Base-by-base conservation (phyloP, 2,113 vertebrate genomes). In the Herpetotheres cachinnans region DNA sequence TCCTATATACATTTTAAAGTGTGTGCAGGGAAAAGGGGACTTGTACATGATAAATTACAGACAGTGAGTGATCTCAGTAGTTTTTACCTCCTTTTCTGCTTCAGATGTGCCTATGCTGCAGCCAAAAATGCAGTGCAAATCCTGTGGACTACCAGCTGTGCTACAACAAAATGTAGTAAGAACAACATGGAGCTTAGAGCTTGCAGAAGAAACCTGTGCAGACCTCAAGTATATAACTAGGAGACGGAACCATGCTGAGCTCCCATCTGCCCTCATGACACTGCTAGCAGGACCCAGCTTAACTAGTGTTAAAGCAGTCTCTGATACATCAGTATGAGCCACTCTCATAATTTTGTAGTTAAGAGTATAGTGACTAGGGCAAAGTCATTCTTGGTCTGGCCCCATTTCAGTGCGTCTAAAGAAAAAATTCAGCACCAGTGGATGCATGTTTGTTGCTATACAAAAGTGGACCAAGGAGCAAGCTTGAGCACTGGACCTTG, bases 21-120 rank as follows among this genome's bases (percentile, higher is more conserved):
- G 4, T 32, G 19, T 47, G 5, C 1, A 7, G 21, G 40, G 32
- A 20, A 40, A 70, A 16, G 9, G 0, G 2, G 34, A 63, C 29
- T 55, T 73, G 4, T 44, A 59, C 61, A 36, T 4, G 4, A 76
- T 46, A 82, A 89, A 85, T 71, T 89, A 29, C n/a, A 72, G 40
- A 38, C 22, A 78, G 29, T 18, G 24, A 82, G 10, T 20, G 21
- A 66, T 46, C 14, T 21, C 12, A 47, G 25, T 59, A 16, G 4
- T 7, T 52, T 94, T 93, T 73, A 56, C 36, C 40, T 85, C 52
- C 19, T 91, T 82, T 96, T 71, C 44, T 79, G 7, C 14, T 87
- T 82, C 47, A 62, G n/a, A 46, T 44, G 9, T 72, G 40, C 27
- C 16, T 74, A 17, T 0, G 0, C 13, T 70, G 38, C 72, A 89